Base-by-base conservation (phyloP, 2,113 vertebrate species). In the Crotalus tigris region DNA sequence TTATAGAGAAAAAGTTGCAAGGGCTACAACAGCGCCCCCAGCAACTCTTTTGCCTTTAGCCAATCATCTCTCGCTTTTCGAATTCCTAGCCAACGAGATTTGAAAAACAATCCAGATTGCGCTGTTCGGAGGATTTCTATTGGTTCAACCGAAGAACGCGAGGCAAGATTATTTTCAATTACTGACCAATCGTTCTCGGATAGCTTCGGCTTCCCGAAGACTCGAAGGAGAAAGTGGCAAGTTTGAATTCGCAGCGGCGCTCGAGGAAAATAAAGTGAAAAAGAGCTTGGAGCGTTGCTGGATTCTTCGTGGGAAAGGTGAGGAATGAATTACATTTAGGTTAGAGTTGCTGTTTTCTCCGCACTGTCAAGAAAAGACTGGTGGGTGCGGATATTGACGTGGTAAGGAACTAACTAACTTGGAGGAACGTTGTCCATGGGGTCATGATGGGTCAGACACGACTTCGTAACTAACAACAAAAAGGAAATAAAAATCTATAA, bases 131-230 rank as follows among this genome's bases (percentile, higher is more conserved):
- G 54, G 24, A 3, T 51, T 39, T 29, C 46, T 29, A 93, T 93
- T 93, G 92, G 92, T 9, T 87, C 57, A 53, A 87, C 57, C 12
- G 89, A 93, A 93, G 89, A 86, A 93, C 21, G 92, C 89, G 3
- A 17, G 57, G 49, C 21, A 46, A 26, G 3, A 26, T 59, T 3
- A 29, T 21, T 57, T 15, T 90, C 55, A 5, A 21, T 15, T 23
- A 49, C 21, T 49, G 46, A 3, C 89, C 92, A 93, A 93, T 93
- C n/a, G n/a, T 4, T 21, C 3, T 29, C 5, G 4, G 17, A 3
- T 29, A 1, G 12, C 8, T 51, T 15, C 7, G 23, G 55, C 81
- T 90, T 54, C 29, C 75, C 2, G 55, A 46, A 15, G 26, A 21
- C 17, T 17, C 26, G 2, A 19, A 44, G 15, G 88, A 53, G 69